Evolutionary conservation across 2,888 invertebrate genomes (phyloP).

Genomic region (Drosophila ustulata): DNA sequence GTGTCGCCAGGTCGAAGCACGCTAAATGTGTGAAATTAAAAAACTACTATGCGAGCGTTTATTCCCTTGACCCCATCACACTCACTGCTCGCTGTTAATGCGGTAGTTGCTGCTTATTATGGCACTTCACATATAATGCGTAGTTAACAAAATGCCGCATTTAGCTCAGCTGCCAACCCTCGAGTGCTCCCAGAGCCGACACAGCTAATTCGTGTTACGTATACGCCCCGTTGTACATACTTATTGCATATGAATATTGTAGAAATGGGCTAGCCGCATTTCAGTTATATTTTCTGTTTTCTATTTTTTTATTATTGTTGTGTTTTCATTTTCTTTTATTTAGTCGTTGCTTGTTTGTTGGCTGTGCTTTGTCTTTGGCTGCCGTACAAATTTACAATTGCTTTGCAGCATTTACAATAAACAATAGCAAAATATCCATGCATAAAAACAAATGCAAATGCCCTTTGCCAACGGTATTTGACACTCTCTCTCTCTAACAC

Average conservation of each 20-base stretch:
- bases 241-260: conserved; percentile 22
- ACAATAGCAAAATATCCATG: conserved; percentile 46
- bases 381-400: conserved; percentile 45
- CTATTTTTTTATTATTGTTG: neutral
- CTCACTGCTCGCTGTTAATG: conserved; percentile 46
- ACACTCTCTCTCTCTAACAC: conserved; percentile 19
- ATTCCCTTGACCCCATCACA: conserved; percentile 10
- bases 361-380: conserved; percentile 42
- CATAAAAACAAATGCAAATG: conserved; percentile 53
- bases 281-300: neutral
- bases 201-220: conserved; percentile 42
- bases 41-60: neutral
- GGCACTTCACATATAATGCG: conserved; percentile 70
- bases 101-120: conserved; percentile 63
- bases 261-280: conserved; percentile 7
- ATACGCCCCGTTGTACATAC: conserved; percentile 23
- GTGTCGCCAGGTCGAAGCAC: conserved; percentile 11
- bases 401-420: conserved; percentile 46
- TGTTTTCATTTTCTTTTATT: conserved; percentile 4
- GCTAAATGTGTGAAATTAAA: conserved; percentile 23
- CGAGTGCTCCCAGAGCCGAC: conserved; percentile 17
- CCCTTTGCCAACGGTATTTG: conserved; percentile 33
- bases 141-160: conserved; percentile 70
- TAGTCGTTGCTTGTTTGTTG: conserved; percentile 20
- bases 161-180: conserved; percentile 51